Evolutionary conservation across 2,888 invertebrate species (phyloP), one percentile per base, ranked within the genome.

Genomic region (Pseudococcus longispinus): DNA sequence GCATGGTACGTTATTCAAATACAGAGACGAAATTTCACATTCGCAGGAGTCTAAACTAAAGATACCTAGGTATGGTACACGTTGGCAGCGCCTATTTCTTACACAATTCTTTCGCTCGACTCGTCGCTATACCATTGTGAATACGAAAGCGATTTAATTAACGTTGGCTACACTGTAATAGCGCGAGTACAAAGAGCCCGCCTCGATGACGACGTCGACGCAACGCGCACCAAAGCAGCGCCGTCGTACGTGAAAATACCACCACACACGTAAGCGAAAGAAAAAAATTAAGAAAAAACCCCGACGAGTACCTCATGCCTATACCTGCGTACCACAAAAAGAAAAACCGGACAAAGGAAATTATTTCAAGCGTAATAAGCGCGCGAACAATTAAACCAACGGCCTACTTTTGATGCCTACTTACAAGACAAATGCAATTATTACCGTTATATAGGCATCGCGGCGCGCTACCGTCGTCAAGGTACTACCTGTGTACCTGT

Each of bases 261-360:
- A n/a, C n/a, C 5, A 55, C 55, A n/a, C 18, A 23, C 23, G 23
- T 23, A 23, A 0, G 1, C 0, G 5, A 11, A 23, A 60, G 8
- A 60, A 60, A 23, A 23, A 13, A 60, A 20, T 20, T n/a, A n/a
- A 55, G 15, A 60, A 23, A 60, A 60, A 60, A 60, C 51, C 37
- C 37, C 51, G n/a, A 51, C 51, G 23, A 60, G n/a, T n/a, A 55
- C 60, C 2, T 23, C 18, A 20, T 9, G 60, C 15, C 6, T 8
- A 15, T 13, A 46, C 46, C 1, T 26, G 26, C 11, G 65, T 26
- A 65, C 65, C n/a, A 15, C 65, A n/a, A 65, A 65, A n/a, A 65
- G 26, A 65, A 80, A 42, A 80, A 80, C 77, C 77, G 77, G 77
- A 80, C 42, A 80, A 80, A 80, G 77, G 74, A 80, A 80, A 80